Percentiles rank a stretch among this genome's conserved stretches.
Evolutionary conservation across 2,888 invertebrate species (phyloP).

Genomic region (Drosophila prostipennis): DNA sequence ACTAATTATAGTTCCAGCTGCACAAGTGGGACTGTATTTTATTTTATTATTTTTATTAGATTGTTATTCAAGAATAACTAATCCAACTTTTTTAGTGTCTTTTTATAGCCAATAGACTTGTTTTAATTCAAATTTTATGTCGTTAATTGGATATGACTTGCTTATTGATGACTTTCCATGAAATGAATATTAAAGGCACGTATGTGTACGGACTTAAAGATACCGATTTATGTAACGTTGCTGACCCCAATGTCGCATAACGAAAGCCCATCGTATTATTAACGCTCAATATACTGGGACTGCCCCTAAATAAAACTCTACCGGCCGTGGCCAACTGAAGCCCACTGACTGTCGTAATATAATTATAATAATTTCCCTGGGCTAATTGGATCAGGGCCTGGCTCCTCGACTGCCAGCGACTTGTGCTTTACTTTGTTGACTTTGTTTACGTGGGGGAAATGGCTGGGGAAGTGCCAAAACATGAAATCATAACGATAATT

Average conservation of each 20-base stretch:
- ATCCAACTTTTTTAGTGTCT: neutral
- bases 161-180: neutral
- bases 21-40: neutral
- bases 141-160: neutral
- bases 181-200: neutral
- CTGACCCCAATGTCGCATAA: slow-evolving; percentile 11
- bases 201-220: neutral
- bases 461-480: slow-evolving; percentile 64
- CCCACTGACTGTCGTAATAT: slow-evolving; percentile 64
- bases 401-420: slow-evolving; percentile 1
- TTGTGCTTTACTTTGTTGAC: slow-evolving; percentile 5
- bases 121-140: neutral
- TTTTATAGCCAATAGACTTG: neutral
- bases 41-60: neutral
- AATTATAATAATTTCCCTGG: slow-evolving; percentile 54
- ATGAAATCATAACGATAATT: slow-evolving; percentile 66
- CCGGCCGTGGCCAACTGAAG: slow-evolving; percentile 44
- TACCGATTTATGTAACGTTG: neutral
- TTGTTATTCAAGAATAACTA: neutral
- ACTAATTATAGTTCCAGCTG: neutral
- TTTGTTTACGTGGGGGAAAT: slow-evolving; percentile 8
- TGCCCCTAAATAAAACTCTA: slow-evolving; percentile 14
- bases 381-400: slow-evolving; percentile 66
- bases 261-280: slow-evolving; percentile 14
- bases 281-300: slow-evolving; percentile 34